Evolutionary conservation across 1,140 invertebrate species (phyloP).

Genomic region (Drosophila funebris): DNA sequence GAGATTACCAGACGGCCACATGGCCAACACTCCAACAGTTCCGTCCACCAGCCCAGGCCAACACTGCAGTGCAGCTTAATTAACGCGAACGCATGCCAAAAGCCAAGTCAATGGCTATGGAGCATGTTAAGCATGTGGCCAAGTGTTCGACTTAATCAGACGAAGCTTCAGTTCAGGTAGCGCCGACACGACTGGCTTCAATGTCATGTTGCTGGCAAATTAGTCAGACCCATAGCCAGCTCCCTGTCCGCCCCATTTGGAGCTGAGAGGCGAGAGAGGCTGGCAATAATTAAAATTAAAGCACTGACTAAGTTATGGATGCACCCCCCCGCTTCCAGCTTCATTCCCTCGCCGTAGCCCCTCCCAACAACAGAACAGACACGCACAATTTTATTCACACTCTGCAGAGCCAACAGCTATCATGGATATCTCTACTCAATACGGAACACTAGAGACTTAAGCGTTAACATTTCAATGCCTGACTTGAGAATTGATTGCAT

Average conservation of each 20-base stretch:
- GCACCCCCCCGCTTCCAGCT: conserved; percentile 17
- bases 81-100: conserved; percentile 75
- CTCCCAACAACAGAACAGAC: neutral
- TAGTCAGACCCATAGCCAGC: conserved; percentile 53
- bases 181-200: conserved; percentile 35
- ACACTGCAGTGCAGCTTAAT: conserved; percentile 63
- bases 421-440: neutral
- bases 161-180: conserved; percentile 17
- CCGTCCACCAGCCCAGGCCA: neutral
- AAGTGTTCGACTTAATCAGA: conserved; percentile 75
- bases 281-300: conserved; percentile 77
- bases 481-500: neutral
- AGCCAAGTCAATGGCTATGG: conserved; percentile 47
- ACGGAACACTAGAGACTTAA: neutral
- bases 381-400: conserved; percentile 32
- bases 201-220: conserved; percentile 78
- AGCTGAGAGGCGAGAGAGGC: neutral
- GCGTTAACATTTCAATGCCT: neutral
- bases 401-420: neutral
- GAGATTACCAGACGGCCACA: conserved; percentile 72
- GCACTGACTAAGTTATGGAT: conserved; percentile 68
- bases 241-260: neutral
- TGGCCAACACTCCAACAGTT: conserved; percentile 22
- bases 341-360: neutral
- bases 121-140: conserved; percentile 42